phyloP scores from a whole-genome alignment of 2,797 vertebrate genomes.

The Helarctos malayanus region DNA sequence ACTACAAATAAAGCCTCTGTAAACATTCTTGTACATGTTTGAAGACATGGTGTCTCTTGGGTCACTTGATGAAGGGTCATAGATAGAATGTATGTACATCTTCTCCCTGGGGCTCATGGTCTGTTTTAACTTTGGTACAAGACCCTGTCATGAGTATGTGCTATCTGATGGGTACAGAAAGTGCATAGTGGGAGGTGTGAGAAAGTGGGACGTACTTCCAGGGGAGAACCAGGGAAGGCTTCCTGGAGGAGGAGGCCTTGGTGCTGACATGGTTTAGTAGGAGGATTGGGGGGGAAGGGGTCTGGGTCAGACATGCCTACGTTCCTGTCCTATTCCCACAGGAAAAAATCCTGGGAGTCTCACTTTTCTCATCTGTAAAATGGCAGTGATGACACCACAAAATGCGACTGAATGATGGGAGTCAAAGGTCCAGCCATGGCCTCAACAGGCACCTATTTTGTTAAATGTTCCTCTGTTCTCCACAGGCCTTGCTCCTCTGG shows the following conservation, averaged over 20 bases:
- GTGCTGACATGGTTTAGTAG: background rate
- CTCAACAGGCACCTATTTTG: background rate
- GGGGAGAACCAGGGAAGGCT: background rate
- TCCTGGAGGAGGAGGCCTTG: background rate
- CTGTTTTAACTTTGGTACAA: background rate
- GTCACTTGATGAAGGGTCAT: background rate
- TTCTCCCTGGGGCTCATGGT: background rate
- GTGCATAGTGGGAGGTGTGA: background rate
- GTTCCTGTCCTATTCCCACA: background rate
- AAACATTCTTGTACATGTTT: background rate
- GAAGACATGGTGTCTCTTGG: background rate
- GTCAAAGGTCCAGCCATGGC: background rate
- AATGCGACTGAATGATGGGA: background rate
- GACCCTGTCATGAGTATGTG: background rate
- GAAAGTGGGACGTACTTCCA: background rate
- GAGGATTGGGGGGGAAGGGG: background rate
- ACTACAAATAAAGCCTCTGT: background rate
- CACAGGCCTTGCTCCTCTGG: conserved; percentile 60
- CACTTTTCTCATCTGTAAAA: background rate
- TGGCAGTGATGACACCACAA: too few species aligned
- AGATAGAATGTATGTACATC: background rate
- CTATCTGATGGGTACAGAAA: background rate
- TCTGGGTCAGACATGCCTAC: background rate
- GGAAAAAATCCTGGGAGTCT: background rate
- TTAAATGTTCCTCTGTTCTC: background rate